A percentile compares a stretch with the other conserved stretches of the same genome.
These are phyloP conservation scores for Chrysopilus asiliformis DNA, from an alignment of 2,888 invertebrate genomes.

Conservation along the genomic window DNA sequence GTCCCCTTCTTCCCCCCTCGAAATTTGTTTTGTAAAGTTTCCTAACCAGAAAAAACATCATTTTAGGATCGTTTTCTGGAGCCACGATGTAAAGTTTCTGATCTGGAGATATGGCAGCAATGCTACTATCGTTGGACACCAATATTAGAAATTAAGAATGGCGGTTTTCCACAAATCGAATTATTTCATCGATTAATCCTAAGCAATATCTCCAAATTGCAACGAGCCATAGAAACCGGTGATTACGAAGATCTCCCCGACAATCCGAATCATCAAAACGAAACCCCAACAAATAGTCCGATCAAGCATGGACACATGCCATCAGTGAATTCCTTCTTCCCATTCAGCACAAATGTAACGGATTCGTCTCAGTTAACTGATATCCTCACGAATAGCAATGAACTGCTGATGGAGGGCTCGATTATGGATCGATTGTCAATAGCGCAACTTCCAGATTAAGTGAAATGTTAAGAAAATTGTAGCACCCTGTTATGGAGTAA, in stretches of 20 bases:
- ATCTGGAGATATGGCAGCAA: constrained; percentile 67
- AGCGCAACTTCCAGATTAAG: constrained; percentile 22
- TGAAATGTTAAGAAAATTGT: too few relatives aligned
- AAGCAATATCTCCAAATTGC: constrained; percentile 33
- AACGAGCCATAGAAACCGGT: constrained; percentile 31
- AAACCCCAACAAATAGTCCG: constrained; percentile 22
- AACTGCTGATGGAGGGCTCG: constrained; percentile 30
- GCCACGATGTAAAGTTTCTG: constrained; percentile 41
- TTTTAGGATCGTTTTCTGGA: constrained; percentile 31
- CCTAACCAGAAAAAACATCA: too few relatives aligned
- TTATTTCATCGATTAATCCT: constrained; percentile 34
- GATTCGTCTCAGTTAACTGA: constrained; percentile 32
- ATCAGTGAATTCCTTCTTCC: constrained; percentile 34
- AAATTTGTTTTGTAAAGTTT: too few relatives aligned
- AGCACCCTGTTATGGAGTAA: too few relatives aligned
- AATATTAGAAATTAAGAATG: constrained; percentile 50
- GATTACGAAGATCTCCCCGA: constrained; percentile 31
- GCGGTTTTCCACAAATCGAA: constrained; percentile 35
- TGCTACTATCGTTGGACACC: constrained; percentile 86
- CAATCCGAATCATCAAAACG: constrained; percentile 13
- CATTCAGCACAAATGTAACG: constrained; percentile 30
- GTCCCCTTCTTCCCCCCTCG: too few relatives aligned
- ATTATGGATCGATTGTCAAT: constrained; percentile 34
- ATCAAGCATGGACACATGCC: constrained; percentile 20
- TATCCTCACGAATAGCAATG: constrained; percentile 31